A percentile compares a stretch with the other conserved stretches of the same genome.
phyloP scores from a whole-genome alignment of 2,888 invertebrate species.

The Podotricha telesiphe region DNA sequence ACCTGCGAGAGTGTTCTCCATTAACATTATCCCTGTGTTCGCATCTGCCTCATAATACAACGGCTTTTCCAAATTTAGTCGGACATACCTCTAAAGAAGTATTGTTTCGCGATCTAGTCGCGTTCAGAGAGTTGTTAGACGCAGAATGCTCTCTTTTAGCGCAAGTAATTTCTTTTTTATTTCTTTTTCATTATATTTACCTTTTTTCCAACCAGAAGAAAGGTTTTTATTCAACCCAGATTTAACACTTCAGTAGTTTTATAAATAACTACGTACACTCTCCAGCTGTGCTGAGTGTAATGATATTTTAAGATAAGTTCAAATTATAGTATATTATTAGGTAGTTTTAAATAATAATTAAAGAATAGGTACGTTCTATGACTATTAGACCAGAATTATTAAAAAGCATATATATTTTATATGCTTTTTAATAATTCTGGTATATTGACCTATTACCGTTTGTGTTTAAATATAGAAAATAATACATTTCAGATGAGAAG shows the following conservation, averaged over 20 bases:
- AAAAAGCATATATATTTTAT: too few species aligned
- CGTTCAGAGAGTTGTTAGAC: slow-evolving; percentile 93
- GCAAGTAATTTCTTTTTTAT: slow-evolving; percentile 71
- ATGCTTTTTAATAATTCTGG: too few species aligned
- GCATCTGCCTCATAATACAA: slow-evolving; percentile 89
- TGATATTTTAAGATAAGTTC: neutral
- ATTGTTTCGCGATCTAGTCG: slow-evolving; percentile 88
- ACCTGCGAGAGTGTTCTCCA: slow-evolving; percentile 86
- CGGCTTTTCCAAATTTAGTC: slow-evolving; percentile 92
- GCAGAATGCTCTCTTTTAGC: slow-evolving; percentile 95
- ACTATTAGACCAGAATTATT: too few species aligned
- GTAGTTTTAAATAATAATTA: neutral
- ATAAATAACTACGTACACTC: slow-evolving; percentile 11
- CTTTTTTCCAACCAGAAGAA: slow-evolving; percentile 6
- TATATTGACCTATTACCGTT: too few species aligned
- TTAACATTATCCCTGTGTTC: slow-evolving; percentile 88
- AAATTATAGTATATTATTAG: neutral
- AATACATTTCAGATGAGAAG: too few species aligned
- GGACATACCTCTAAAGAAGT: slow-evolving; percentile 86
- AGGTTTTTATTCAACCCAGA: slow-evolving; percentile 28
- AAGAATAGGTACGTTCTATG: too few species aligned
- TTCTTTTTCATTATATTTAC: too few species aligned
- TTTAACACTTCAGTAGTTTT: slow-evolving; percentile 26
- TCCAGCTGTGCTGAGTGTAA: neutral
- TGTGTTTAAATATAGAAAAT: too few species aligned